phyloP scores from a whole-genome alignment of 2,888 invertebrate species.

The Branchipolynoe longqiensis region DNA sequence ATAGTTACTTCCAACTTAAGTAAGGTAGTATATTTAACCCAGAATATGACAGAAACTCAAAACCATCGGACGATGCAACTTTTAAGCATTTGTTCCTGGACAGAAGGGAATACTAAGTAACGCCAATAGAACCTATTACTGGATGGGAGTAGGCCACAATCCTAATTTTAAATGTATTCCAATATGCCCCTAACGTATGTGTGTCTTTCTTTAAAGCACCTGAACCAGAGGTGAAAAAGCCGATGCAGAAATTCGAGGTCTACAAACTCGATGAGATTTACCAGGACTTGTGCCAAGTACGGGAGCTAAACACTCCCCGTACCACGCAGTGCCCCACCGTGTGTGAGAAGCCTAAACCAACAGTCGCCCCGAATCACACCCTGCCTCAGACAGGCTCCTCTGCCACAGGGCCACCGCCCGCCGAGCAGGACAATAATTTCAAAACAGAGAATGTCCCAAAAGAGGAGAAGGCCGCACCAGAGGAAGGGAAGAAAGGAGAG shows the following conservation, averaged over 20 bases:
- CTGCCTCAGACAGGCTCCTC: background rate
- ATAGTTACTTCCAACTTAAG: too few species aligned
- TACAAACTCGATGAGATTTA: slow-evolving; percentile 33
- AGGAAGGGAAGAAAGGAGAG: slow-evolving; percentile 11
- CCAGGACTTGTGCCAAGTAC: background rate
- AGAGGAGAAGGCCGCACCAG: background rate
- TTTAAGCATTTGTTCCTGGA: too few species aligned
- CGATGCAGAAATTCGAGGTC: background rate
- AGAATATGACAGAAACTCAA: too few species aligned
- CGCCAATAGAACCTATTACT: too few species aligned
- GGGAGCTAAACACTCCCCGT: slow-evolving; percentile 36
- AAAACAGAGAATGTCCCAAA: background rate
- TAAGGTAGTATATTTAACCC: too few species aligned
- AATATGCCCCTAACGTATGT: too few species aligned
- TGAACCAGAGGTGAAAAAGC: background rate
- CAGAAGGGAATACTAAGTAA: too few species aligned
- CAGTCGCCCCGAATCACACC: background rate
- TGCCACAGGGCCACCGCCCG: too few species aligned
- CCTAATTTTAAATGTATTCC: too few species aligned
- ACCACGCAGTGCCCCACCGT: background rate
- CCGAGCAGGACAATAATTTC: background rate
- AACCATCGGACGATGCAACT: too few species aligned
- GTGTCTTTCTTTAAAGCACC: too few species aligned
- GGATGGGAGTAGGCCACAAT: too few species aligned
- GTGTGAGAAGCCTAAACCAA: background rate